Evolutionary conservation across 1,140 invertebrate species (phyloP).

Genomic region (Caerostris darwini): DNA sequence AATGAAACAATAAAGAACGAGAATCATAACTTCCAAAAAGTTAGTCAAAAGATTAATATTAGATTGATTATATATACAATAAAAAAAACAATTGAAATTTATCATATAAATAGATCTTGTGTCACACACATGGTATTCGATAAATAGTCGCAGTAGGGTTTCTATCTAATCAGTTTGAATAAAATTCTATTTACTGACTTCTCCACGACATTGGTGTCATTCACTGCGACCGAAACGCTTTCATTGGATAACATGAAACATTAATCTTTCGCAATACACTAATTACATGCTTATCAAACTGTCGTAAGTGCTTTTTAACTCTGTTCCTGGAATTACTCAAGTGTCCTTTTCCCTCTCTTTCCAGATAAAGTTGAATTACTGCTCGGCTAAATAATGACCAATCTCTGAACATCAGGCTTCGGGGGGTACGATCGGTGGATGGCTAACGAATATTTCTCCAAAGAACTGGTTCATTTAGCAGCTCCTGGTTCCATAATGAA

Average conservation of each 20-base stretch:
- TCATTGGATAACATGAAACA: constrained; percentile 2
- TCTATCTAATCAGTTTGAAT: background rate
- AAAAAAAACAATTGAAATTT: no score
- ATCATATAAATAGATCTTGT: no score
- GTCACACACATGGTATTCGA: no score
- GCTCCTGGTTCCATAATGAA: background rate
- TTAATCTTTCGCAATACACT: constrained; percentile 46
- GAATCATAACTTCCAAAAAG: no score
- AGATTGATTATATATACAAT: no score
- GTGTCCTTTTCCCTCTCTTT: background rate
- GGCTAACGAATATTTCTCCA: background rate
- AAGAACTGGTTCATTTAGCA: constrained; percentile 32
- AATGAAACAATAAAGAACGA: no score
- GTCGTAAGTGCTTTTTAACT: constrained; percentile 33
- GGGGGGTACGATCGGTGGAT: background rate
- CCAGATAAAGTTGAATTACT: constrained; percentile 33
- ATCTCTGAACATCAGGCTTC: constrained; percentile 13
- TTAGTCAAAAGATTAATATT: no score
- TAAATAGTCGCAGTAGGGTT: background rate
- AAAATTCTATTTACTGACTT: background rate
- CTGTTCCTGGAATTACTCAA: background rate
- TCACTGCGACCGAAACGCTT: background rate
- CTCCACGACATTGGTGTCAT: background rate
- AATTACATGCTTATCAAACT: constrained; percentile 44
- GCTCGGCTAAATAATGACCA: constrained; percentile 21